These are phyloP conservation scores for Bicyclus anynana DNA, from an alignment of 1,140 invertebrate genomes.

Conservation along the genomic window DNA sequence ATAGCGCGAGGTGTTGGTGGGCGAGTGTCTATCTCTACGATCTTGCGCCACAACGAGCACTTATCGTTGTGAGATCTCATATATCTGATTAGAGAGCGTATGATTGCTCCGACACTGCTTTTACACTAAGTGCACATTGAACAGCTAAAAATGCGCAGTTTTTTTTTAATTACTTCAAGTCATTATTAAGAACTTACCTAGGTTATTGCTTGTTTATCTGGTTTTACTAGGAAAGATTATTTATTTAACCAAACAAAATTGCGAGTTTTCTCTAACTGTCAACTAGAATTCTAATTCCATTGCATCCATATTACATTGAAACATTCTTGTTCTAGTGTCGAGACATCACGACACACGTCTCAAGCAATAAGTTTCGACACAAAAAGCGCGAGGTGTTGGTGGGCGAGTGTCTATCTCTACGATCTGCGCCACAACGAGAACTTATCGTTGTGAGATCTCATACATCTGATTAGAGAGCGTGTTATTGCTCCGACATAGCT, in stretches of 20 bases:
- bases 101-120: slow-evolving; percentile 1
- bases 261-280: too few species aligned
- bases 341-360: not conserved
- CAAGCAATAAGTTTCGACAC: slow-evolving; percentile 8
- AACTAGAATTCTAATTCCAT: too few species aligned
- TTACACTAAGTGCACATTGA: not conserved
- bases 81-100: not conserved
- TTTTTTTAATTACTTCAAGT: too few species aligned
- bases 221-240: too few species aligned
- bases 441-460: slow-evolving; percentile 1
- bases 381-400: slow-evolving; percentile 3
- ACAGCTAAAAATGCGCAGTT: too few species aligned
- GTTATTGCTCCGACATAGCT: not conserved
- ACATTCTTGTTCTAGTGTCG: not conserved
- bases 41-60: slow-evolving; percentile 1
- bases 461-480: not conserved
- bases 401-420: slow-evolving; percentile 1
- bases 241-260: too few species aligned
- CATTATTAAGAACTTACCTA: too few species aligned
- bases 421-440: not conserved
- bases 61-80: slow-evolving; percentile 1
- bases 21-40: slow-evolving; percentile 2
- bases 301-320: too few species aligned
- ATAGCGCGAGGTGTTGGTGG: slow-evolving; percentile 2
- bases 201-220: too few species aligned